These are phyloP conservation scores for Pagrus major DNA, from an alignment of 2,113 vertebrate genomes.

Conservation along the genomic window DNA sequence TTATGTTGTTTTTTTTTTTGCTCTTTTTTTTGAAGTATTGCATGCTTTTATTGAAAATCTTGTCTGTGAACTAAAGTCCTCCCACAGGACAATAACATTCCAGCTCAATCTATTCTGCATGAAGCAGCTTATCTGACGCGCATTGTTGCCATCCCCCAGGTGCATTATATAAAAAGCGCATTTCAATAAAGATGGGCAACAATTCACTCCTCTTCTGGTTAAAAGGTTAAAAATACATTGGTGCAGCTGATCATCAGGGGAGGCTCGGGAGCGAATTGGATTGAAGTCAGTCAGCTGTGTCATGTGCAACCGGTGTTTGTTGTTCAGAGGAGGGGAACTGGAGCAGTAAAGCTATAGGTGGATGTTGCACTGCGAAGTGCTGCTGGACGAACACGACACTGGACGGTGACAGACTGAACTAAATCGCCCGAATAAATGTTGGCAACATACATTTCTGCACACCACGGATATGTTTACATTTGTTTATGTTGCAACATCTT, in stretches of 20 bases:
- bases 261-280: not conserved
- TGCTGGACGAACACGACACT: not conserved
- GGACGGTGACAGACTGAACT: not conserved
- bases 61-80: not conserved
- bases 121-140: slow-evolving; percentile 15
- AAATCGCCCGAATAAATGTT: no score
- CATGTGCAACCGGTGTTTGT: slow-evolving; percentile 17
- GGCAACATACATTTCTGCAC: no score
- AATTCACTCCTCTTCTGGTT: slow-evolving; percentile 12
- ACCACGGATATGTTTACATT: no score
- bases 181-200: slow-evolving; percentile 25
- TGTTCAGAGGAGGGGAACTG: slow-evolving; percentile 7
- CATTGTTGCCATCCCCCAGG: not conserved
- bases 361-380: not conserved
- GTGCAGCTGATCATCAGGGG: not conserved
- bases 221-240: slow-evolving; percentile 11
- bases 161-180: slow-evolving; percentile 9
- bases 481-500: no score
- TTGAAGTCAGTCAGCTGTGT: slow-evolving; percentile 32
- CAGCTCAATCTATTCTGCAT: not conserved
- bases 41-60: slow-evolving; percentile 19
- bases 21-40: not conserved
- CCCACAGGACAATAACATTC: slow-evolving; percentile 7
- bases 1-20: not conserved
- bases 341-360: slow-evolving; percentile 24